Base-by-base conservation (phyloP, 2,888 invertebrate genomes). In the Polydrusus tereticollis region DNA sequence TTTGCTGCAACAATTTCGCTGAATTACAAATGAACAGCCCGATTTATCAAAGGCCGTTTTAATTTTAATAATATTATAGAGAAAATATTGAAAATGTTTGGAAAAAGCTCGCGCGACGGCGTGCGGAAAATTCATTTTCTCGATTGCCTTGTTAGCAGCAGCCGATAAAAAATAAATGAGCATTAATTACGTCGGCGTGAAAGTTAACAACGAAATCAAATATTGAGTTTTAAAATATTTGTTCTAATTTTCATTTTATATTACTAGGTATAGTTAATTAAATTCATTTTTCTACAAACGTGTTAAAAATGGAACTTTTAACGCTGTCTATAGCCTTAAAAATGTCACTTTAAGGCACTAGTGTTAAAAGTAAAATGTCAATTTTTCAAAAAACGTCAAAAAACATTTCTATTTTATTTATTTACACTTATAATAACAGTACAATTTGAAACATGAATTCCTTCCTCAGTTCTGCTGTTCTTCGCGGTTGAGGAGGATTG, bases 201-300 rank as follows among this genome's bases (percentile, higher is more conserved):
- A 69, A 69, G 55, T 63, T 69, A 67, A 33, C 59, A 21, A 33
- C 55, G 57, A 41, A 58, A 68, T 63, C 58, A 69, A 69, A 64
- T 69, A 69, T 69, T 69, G 69, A 58, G 47, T 63, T 58, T 69
- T 69, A 64, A 63, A 69, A 69, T 63, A 69, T 69, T 69, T 69
- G 58, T 45, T 29, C 47, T 64, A 63, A 64, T 64, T 69, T 69
- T 64, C 58, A 41, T 47, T 69, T 47, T 33, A 62, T 62, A 55
- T 57, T 69, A 26, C 45, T 18, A 58, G 45, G 20, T 60, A 18
- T 69, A 55, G 8, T 50, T 26, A n/a, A 26, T 14, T 50, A 14
- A n/a, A 26, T 50, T 26, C 10, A 7, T n/a, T 23, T 1, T 12
- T 16, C 6, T 6, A n/a, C 3, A 5, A 41, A 41, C 41, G n/a